phyloP scores from a whole-genome alignment of 2,113 vertebrate genomes.

The Acanthisitta chloris region DNA sequence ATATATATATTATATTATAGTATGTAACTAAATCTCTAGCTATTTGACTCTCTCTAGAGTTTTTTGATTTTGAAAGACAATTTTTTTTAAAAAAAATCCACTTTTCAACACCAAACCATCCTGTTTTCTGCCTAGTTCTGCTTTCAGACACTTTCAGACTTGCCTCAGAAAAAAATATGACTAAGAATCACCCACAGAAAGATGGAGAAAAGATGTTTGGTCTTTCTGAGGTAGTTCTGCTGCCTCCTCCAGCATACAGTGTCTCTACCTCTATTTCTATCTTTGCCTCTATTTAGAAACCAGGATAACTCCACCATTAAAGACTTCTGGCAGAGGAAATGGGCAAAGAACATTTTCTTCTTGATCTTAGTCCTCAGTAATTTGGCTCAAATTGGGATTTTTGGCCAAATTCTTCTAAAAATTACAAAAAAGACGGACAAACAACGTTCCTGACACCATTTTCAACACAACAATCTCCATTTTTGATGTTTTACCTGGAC shows the following conservation, averaged over 20 bases:
- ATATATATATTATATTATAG: too few species aligned
- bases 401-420: background rate
- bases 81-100: background rate
- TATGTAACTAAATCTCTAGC: background rate
- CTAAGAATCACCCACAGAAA: background rate
- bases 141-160: background rate
- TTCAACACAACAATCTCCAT: background rate
- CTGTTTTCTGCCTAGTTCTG: background rate
- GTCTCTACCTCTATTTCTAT: background rate
- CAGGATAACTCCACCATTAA: background rate
- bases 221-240: background rate
- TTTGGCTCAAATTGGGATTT: background rate
- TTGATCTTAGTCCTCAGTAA: fast-evolving
- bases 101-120: background rate
- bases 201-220: fast-evolving
- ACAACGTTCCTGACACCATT: fast-evolving
- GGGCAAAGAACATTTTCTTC: background rate
- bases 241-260: background rate
- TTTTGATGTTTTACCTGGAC: background rate
- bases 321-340: background rate
- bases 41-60: background rate
- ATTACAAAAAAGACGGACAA: background rate
- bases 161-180: background rate
- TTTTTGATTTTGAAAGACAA: background rate
- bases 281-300: background rate